Percentiles rank a stretch among this genome's conserved stretches.
These are phyloP conservation scores for Musca vetustissima DNA, from an alignment of 1,140 invertebrate genomes.

Conservation along the genomic window DNA sequence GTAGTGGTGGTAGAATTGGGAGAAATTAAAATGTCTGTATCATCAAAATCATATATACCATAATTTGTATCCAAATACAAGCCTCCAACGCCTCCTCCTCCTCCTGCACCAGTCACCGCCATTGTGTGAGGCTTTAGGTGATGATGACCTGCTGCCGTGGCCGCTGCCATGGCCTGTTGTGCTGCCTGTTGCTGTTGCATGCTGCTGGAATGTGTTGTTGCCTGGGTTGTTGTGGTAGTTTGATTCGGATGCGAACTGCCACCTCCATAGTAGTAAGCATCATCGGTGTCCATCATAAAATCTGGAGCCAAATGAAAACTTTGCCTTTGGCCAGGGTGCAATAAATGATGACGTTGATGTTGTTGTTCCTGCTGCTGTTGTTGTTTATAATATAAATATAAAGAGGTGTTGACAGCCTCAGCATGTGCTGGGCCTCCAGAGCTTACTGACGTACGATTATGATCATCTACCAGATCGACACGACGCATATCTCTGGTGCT, in stretches of 20 bases:
- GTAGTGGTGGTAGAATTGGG: slow-evolving; percentile 16
- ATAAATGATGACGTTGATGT: slow-evolving; percentile 30
- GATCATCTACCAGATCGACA: background rate
- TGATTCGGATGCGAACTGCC: background rate
- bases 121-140: slow-evolving; percentile 36
- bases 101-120: background rate
- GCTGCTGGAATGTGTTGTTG: slow-evolving; percentile 11
- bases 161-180: slow-evolving; percentile 29
- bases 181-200: slow-evolving; percentile 19
- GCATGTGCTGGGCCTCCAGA: background rate
- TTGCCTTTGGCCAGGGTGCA: slow-evolving; percentile 5
- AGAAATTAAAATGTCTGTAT: slow-evolving; percentile 22
- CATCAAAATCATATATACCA: slow-evolving; percentile 40
- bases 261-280: slow-evolving; percentile 29
- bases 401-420: slow-evolving; percentile 8
- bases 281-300: slow-evolving; percentile 45
- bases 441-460: slow-evolving; percentile 9
- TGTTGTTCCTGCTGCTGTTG: slow-evolving; percentile 41
- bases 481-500: slow-evolving; percentile 38
- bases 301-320: slow-evolving; percentile 19
- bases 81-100: background rate
- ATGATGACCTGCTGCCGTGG: slow-evolving; percentile 17
- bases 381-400: slow-evolving; percentile 27
- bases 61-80: slow-evolving; percentile 46
- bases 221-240: slow-evolving; percentile 4